A percentile compares a stretch with the other conserved stretches of the same genome.
phyloP scores from a whole-genome alignment of 1,140 invertebrate species.

The Pantala flavescens region DNA sequence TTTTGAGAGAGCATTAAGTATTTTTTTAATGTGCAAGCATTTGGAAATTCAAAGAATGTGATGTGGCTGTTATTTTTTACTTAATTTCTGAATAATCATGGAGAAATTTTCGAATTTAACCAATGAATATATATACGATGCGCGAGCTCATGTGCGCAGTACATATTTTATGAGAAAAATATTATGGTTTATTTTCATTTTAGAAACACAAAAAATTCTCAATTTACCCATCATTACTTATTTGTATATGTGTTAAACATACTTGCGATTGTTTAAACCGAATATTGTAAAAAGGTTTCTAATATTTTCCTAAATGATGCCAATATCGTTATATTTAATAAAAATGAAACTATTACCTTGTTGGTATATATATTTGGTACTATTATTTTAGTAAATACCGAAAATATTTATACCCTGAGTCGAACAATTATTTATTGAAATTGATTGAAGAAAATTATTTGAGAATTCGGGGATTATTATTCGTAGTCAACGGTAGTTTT shows the following conservation, averaged over 20 bases:
- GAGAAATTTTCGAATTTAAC: neutral
- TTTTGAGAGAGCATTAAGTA: neutral
- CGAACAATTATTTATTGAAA: no score
- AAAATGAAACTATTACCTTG: neutral
- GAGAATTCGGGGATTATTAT: no score
- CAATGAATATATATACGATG: neutral
- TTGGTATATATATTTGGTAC: neutral
- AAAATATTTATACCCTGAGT: no score
- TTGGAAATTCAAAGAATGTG: neutral
- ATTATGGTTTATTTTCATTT: neutral
- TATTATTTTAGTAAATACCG: no score
- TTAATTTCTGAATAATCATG: neutral
- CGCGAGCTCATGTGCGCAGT: neutral
- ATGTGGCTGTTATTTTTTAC: neutral
- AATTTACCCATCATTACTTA: neutral
- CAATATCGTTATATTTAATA: neutral
- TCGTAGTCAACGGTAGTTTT: no score
- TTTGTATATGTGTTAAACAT: neutral
- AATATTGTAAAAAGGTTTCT: neutral
- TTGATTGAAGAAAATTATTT: no score
- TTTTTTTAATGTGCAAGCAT: neutral
- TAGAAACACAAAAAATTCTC: neutral
- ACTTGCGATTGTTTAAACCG: neutral
- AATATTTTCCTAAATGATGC: neutral
- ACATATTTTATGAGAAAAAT: neutral